phyloP scores from a whole-genome alignment of 2,797 vertebrate genomes.

The Channallabes apus region DNA sequence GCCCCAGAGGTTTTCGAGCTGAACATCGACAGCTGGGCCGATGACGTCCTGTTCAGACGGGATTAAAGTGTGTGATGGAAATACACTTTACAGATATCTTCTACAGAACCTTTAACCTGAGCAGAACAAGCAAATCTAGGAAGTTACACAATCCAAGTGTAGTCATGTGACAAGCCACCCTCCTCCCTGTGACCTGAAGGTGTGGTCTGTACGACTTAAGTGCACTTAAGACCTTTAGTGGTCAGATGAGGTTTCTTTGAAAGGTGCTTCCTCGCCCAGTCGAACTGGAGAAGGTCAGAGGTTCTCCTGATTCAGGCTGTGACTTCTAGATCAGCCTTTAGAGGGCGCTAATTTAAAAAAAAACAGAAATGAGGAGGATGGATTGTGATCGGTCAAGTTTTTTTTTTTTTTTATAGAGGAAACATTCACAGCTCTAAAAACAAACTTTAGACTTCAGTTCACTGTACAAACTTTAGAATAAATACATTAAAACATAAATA shows the following conservation, averaged over 20 bases:
- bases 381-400: neutral
- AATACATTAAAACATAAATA: conserved; percentile 65
- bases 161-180: no score
- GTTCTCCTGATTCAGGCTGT: conserved; percentile 12
- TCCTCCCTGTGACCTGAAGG: neutral
- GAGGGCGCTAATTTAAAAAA: neutral
- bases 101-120: no score
- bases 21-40: no score
- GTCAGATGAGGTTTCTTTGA: neutral
- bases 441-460: conserved; percentile 33
- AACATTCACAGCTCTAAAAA: conserved; percentile 35
- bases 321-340: neutral
- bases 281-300: neutral
- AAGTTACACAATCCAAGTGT: no score
- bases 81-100: no score
- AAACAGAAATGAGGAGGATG: neutral
- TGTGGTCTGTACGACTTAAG: neutral
- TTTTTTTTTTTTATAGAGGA: conserved; percentile 26
- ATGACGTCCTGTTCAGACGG: no score
- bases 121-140: no score
- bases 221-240: neutral
- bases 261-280: neutral
- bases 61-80: no score
- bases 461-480: conserved; percentile 60
- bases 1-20: no score